Conservation (phyloP, 2,113 vertebrate species). For the Poeciliopsis retropinna region DNA sequence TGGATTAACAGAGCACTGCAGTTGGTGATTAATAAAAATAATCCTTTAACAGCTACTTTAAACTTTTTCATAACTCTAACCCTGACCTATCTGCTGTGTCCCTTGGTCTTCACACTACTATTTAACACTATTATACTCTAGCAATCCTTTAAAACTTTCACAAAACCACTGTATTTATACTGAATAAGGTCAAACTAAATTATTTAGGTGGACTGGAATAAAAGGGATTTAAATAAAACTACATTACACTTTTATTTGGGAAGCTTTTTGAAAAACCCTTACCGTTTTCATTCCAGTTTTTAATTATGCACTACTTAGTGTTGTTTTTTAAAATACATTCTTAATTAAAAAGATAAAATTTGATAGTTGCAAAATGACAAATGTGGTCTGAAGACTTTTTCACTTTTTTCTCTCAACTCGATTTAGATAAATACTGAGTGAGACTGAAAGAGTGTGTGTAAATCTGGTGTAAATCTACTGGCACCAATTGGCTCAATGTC, state of each 20-base stretch:
- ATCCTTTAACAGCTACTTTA: not conserved
- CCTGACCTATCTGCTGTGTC: too few relatives aligned
- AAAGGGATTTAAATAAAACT: too few relatives aligned
- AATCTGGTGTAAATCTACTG: constrained; percentile 28
- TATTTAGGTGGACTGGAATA: not conserved
- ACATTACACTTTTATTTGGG: not conserved
- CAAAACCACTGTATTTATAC: not conserved
- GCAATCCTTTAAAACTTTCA: not conserved
- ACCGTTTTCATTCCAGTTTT: too few relatives aligned
- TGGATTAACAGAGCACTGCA: too few relatives aligned
- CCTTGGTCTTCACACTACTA: too few relatives aligned
- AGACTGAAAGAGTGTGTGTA: not conserved
- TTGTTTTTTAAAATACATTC: too few relatives aligned
- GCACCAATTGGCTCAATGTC: constrained; percentile 34
- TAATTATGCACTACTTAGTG: too few relatives aligned
- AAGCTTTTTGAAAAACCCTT: not conserved
- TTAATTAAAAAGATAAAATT: too few relatives aligned
- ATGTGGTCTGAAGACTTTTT: too few relatives aligned
- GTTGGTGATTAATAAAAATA: too few relatives aligned
- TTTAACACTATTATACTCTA: not conserved
- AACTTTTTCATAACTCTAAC: not conserved
- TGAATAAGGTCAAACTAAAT: not conserved
- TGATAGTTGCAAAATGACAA: too few relatives aligned
- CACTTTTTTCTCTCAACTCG: too few relatives aligned
- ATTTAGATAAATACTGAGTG: not conserved